Percentiles rank a stretch among this genome's conserved stretches.
phyloP scores from a whole-genome alignment of 2,888 invertebrate genomes.

The Leptogaster cylindrica region DNA sequence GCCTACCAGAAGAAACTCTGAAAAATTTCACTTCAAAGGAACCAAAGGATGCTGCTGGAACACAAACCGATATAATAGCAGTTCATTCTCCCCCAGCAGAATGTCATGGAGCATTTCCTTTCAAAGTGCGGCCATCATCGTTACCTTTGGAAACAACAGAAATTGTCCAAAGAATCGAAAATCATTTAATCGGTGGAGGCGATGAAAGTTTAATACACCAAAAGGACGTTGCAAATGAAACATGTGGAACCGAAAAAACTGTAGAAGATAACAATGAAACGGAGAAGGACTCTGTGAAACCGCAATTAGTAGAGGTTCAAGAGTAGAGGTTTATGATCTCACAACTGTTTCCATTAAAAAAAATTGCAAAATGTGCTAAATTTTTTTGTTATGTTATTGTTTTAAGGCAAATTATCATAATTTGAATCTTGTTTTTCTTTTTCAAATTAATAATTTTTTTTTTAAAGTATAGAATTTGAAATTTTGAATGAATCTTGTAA shows the following conservation, averaged over 20 bases:
- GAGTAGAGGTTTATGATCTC: too few species aligned
- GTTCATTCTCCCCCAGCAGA: constrained; percentile 77
- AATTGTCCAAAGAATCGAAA: background rate
- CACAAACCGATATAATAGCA: constrained; percentile 82
- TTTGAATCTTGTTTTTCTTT: too few species aligned
- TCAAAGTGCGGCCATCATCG: constrained; percentile 59
- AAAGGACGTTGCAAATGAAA: background rate
- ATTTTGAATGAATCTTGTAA: too few species aligned
- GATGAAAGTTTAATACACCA: background rate
- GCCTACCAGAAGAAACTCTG: constrained; percentile 58
- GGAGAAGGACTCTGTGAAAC: constrained; percentile 4
- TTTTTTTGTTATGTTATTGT: too few species aligned
- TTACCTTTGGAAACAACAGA: constrained; percentile 54
- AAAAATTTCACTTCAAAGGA: constrained; percentile 53
- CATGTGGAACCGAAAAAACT: constrained; percentile 5
- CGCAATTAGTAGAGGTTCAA: background rate
- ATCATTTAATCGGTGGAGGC: constrained; percentile 13
- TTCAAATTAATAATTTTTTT: too few species aligned
- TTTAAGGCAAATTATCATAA: too few species aligned
- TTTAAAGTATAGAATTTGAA: too few species aligned
- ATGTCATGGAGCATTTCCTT: constrained; percentile 62
- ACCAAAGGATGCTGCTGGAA: constrained; percentile 63
- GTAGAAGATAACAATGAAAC: constrained; percentile 19
- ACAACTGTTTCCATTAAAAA: too few species aligned
- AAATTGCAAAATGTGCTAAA: too few species aligned